Evolutionary conservation across 2,797 vertebrate species (phyloP).

Genomic region (Diplodus puntazzo): DNA sequence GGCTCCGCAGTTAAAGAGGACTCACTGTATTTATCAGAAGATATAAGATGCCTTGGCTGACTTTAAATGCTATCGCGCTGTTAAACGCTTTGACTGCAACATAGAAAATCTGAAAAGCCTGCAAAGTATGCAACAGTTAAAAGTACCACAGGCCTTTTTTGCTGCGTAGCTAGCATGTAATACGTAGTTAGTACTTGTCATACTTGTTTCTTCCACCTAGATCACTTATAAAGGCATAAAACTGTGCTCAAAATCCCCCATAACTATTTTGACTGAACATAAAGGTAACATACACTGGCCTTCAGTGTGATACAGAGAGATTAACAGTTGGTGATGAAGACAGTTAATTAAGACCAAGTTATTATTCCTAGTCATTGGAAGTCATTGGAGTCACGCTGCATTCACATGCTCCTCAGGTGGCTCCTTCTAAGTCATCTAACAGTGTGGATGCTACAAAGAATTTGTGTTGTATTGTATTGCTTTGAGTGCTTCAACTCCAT

Average conservation of each 20-base stretch:
- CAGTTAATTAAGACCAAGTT: neutral
- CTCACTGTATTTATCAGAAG: slow-evolving; percentile 28
- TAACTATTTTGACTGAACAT: neutral
- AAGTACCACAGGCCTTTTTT: slow-evolving; percentile 20
- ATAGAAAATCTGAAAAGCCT: slow-evolving; percentile 28
- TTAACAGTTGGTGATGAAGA: neutral
- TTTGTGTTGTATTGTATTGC: too few species aligned
- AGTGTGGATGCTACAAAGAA: too few species aligned
- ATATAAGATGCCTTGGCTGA: slow-evolving; percentile 1
- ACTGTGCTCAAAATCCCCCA: neutral
- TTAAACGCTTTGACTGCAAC: slow-evolving; percentile 12
- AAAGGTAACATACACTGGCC: neutral
- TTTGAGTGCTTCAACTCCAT: too few species aligned
- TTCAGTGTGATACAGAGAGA: slow-evolving; percentile 4
- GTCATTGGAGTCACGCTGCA: too few species aligned
- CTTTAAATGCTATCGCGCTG: neutral
- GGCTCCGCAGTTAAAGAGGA: slow-evolving; percentile 28
- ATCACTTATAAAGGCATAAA: neutral
- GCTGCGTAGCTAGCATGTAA: slow-evolving; percentile 6
- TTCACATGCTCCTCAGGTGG: too few species aligned
- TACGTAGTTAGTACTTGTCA: neutral
- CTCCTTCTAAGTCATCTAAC: too few species aligned
- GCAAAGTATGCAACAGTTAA: slow-evolving; percentile 15
- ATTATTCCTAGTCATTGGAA: neutral
- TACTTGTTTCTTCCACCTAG: neutral